These are phyloP conservation scores for Ctenopoma kingsleyae DNA, from an alignment of 2,797 vertebrate species.

Conservation along the genomic window DNA sequence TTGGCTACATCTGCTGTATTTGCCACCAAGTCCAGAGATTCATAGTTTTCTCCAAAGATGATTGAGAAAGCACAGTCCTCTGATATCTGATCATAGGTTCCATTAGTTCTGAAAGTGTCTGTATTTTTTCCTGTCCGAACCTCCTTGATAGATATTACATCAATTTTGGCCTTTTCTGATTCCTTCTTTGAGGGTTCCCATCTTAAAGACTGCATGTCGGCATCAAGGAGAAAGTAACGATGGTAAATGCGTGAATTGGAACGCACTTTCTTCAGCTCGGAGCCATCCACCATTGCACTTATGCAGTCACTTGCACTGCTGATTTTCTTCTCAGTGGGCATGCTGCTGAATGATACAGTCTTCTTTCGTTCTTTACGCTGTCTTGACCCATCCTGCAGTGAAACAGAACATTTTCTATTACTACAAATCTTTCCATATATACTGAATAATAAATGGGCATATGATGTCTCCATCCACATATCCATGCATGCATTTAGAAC, in stretches of 20 bases:
- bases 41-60: slow-evolving; percentile 97
- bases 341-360: slow-evolving; percentile 98
- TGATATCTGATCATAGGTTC: slow-evolving; percentile 97
- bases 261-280: slow-evolving; percentile 95
- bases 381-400: slow-evolving; percentile 92
- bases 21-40: slow-evolving; percentile 96
- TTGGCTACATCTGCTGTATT: slow-evolving; percentile 97
- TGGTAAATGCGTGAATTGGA: slow-evolving; percentile 97
- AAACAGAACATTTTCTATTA: slow-evolving; percentile 19
- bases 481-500: no score
- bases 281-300: slow-evolving; percentile 96
- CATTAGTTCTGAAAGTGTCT: slow-evolving; percentile 97
- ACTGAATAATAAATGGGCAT: neutral
- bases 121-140: slow-evolving; percentile 98
- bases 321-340: slow-evolving; percentile 98
- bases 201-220: slow-evolving; percentile 96
- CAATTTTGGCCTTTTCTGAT: slow-evolving; percentile 98
- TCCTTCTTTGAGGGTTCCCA: slow-evolving; percentile 99
- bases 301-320: slow-evolving; percentile 98
- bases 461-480: neutral
- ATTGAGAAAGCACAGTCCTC: slow-evolving; percentile 98
- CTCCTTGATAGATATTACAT: slow-evolving; percentile 96
- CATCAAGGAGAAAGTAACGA: slow-evolving; percentile 95
- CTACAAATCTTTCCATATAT: slow-evolving; percentile 10
- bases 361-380: slow-evolving; percentile 97